A percentile compares a stretch with the other conserved stretches of the same genome.
Conservation (phyloP, 2,888 invertebrate species). For the Papilio elwesi region DNA sequence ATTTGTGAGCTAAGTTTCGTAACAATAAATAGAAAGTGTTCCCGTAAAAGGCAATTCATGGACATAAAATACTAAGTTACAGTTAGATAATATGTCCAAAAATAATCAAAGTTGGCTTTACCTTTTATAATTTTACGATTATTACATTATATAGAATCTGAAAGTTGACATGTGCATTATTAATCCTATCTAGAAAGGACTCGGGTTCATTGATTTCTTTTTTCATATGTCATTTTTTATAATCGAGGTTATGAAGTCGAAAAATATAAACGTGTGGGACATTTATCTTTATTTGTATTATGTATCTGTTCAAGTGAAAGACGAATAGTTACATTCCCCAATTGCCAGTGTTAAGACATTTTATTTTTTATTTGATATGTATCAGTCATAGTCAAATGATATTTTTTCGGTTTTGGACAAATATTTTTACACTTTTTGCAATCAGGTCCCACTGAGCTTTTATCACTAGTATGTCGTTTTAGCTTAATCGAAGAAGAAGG, state of each 20-base stretch:
- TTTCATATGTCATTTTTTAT: neutral
- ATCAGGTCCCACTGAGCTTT: no score
- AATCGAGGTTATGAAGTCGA: neutral
- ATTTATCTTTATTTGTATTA: no score
- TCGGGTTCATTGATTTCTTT: neutral
- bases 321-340: no score
- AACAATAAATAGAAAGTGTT: neutral
- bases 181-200: neutral
- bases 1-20: no score
- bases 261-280: neutral
- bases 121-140: neutral
- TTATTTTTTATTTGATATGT: no score
- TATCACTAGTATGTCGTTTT: no score
- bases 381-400: no score
- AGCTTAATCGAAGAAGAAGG: no score
- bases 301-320: neutral
- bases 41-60: neutral
- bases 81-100: constrained; percentile 5
- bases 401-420: no score
- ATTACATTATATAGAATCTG: neutral
- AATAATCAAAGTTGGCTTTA: neutral
- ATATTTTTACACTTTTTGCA: no score
- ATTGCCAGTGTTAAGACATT: no score
- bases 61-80: no score
- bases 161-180: neutral